Conservation (phyloP, 1,140 invertebrate genomes). For the Magallana angulata region DNA sequence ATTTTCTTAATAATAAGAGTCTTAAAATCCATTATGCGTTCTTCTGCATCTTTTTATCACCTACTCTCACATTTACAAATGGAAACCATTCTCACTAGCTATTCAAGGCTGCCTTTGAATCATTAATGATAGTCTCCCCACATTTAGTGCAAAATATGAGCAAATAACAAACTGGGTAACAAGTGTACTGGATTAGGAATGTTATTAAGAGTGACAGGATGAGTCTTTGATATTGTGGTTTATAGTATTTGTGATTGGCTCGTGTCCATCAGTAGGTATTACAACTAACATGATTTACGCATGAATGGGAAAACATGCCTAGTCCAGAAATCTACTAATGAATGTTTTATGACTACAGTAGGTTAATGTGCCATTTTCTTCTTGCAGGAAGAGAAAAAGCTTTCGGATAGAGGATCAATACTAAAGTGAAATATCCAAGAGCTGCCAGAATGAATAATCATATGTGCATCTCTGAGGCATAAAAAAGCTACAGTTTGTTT, state of each 20-base stretch:
- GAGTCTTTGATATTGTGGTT: conserved; percentile 14
- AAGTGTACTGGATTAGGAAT: conserved; percentile 2
- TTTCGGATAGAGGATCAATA: conserved; percentile 7
- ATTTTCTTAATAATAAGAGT: not conserved
- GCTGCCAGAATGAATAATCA: conserved; percentile 26
- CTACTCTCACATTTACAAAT: conserved; percentile 1
- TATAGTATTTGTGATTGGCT: conserved; percentile 11
- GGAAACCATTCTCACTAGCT: not conserved
- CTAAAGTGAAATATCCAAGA: not conserved
- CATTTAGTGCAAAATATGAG: not conserved
- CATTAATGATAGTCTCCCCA: not conserved
- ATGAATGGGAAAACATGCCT: not conserved
- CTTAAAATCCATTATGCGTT: not conserved
- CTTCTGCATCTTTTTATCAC: not conserved
- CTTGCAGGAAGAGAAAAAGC: conserved; percentile 16
- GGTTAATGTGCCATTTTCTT: conserved; percentile 37
- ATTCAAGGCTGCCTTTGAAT: not conserved
- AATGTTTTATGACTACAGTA: conserved; percentile 30
- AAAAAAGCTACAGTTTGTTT: conserved; percentile 29
- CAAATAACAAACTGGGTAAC: conserved; percentile 24
- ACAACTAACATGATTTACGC: conserved; percentile 25
- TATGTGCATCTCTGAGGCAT: not conserved
- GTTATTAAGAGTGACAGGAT: conserved; percentile 21
- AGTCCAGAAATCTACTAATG: conserved; percentile 26
- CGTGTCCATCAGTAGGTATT: conserved; percentile 11